Evolutionary conservation across 1,140 invertebrate genomes (phyloP).

Genomic region (Achroia grisella): DNA sequence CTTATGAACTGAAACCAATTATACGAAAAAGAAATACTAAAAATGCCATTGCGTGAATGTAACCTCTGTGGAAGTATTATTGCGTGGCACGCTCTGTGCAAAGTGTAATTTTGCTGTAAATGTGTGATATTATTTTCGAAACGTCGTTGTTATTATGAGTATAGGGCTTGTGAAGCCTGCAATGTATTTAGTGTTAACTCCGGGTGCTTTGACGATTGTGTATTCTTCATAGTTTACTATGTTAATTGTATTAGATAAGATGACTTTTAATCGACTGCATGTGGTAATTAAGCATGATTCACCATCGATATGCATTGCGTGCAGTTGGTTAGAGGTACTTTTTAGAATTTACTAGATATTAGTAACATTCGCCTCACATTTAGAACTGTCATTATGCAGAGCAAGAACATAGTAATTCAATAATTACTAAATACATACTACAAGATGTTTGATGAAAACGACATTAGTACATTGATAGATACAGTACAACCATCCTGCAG

Average conservation of each 20-base stretch:
- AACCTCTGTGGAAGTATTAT: slow-evolving; percentile 24
- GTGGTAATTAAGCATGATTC: neutral
- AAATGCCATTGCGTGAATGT: slow-evolving; percentile 43
- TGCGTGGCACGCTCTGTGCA: slow-evolving; percentile 47
- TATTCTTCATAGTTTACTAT: slow-evolving; percentile 64
- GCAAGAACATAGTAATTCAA: slow-evolving; percentile 38
- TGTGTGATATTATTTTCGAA: slow-evolving; percentile 71
- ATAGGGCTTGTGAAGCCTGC: slow-evolving; percentile 64
- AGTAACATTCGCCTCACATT: slow-evolving; percentile 54
- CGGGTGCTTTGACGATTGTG: slow-evolving; percentile 72
- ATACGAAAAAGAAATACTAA: slow-evolving; percentile 23
- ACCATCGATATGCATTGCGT: slow-evolving; percentile 1
- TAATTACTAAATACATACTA: slow-evolving; percentile 29
- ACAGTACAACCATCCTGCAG: slow-evolving; percentile 8
- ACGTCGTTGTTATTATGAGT: slow-evolving; percentile 57
- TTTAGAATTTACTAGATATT: slow-evolving; percentile 63
- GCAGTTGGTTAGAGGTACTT: slow-evolving; percentile 47
- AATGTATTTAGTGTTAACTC: slow-evolving; percentile 68
- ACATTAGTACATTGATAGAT: slow-evolving; percentile 9
- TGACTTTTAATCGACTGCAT: slow-evolving; percentile 42
- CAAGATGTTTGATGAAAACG: slow-evolving; percentile 57
- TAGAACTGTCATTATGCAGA: slow-evolving; percentile 38
- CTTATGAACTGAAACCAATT: slow-evolving; percentile 44
- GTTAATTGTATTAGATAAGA: slow-evolving; percentile 61
- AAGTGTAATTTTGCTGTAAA: slow-evolving; percentile 62